A percentile compares a stretch with the other conserved stretches of the same genome.
Conservation (phyloP, 2,888 invertebrate species). For the Synergus japonicus region DNA sequence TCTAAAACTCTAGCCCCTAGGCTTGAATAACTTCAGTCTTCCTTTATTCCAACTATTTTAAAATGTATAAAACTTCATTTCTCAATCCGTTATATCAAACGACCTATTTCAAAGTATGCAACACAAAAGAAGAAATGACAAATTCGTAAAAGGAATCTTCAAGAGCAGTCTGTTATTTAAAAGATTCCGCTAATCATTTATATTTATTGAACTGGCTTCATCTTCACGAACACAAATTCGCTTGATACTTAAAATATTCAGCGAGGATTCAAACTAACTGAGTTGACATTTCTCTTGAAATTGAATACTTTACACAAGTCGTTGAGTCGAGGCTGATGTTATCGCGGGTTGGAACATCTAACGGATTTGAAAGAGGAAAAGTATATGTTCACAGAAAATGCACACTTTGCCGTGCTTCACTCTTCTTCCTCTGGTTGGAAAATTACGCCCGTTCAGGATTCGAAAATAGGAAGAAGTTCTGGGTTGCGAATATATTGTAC, state of each 20-base stretch:
- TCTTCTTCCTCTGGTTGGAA: not conserved
- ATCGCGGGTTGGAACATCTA: not conserved
- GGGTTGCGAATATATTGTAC: not conserved
- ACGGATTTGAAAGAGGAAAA: not conserved
- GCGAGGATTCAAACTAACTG: not conserved
- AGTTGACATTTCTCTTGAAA: not conserved
- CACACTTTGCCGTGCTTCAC: not conserved
- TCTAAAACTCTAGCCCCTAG: not conserved
- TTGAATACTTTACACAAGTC: not conserved
- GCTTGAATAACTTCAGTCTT: not conserved
- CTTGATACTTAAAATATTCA: no score
- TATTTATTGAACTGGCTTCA: no score
- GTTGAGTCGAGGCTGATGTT: slow-evolving; percentile 17
- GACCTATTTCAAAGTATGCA: no score
- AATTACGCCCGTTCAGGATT: not conserved
- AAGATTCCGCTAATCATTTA: no score
- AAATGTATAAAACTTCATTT: slow-evolving; percentile 18
- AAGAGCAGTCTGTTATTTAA: no score
- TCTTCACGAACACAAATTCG: no score
- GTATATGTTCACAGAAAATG: not conserved
- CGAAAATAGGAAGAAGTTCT: not conserved
- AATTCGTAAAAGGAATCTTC: no score
- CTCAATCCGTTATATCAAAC: not conserved
- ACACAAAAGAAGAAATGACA: no score
- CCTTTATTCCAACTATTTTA: slow-evolving; percentile 8